Conservation (phyloP, 2,113 vertebrate genomes). For the Pholis gunnellus region DNA sequence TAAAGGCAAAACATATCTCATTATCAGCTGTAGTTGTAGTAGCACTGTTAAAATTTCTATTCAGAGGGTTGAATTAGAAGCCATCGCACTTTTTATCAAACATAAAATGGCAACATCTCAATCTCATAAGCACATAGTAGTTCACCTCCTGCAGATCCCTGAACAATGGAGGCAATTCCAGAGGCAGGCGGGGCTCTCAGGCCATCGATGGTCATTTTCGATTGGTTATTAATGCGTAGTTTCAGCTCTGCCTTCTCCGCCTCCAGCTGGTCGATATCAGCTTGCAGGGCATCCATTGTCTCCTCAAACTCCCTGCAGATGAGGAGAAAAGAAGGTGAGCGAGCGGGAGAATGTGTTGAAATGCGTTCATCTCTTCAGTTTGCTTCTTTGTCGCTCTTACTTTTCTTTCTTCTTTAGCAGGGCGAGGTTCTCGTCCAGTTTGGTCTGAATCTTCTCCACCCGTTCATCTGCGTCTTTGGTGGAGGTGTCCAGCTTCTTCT, state of each 20-base stretch:
- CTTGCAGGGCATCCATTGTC: constrained; percentile 98
- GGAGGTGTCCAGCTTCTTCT: constrained; percentile 96
- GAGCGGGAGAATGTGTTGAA: neutral
- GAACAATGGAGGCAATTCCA: constrained; percentile 91
- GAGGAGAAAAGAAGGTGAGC: neutral
- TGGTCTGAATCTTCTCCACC: constrained; percentile 96
- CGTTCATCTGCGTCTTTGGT: constrained; percentile 95
- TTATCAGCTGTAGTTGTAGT: neutral
- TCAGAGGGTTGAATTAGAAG: neutral
- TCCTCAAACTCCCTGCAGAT: constrained; percentile 94
- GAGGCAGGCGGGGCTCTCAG: constrained; percentile 85
- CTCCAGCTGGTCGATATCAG: constrained; percentile 97
- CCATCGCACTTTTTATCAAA: neutral
- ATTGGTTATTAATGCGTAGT: constrained; percentile 92
- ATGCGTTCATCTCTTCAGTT: neutral
- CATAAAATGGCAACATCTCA: neutral
- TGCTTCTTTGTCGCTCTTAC: constrained; percentile 70
- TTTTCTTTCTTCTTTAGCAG: constrained; percentile 96
- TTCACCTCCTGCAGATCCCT: constrained; percentile 89
- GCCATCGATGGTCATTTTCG: constrained; percentile 92
- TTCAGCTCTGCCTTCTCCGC: constrained; percentile 95
- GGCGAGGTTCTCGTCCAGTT: constrained; percentile 89
- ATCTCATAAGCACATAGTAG: constrained; percentile 6
- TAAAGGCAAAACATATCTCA: neutral
- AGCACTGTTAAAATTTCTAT: neutral